These are phyloP conservation scores for Pachycephala philippinensis DNA, from an alignment of 2,113 vertebrate genomes.

Conservation along the genomic window DNA sequence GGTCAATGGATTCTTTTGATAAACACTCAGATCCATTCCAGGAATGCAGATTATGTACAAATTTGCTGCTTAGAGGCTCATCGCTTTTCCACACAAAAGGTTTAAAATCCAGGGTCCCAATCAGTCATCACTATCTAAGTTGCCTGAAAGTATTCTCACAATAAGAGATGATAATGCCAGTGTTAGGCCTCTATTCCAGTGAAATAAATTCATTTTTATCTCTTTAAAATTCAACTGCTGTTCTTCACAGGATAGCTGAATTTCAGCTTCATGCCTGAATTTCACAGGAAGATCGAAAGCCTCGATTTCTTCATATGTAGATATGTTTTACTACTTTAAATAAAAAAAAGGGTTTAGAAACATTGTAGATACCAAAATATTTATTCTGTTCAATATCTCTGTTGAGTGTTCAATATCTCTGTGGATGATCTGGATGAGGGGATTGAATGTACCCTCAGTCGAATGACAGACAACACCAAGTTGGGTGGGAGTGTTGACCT, in stretches of 20 bases:
- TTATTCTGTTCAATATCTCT: neutral
- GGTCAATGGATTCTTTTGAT: neutral
- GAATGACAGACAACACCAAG: neutral
- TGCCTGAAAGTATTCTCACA: neutral
- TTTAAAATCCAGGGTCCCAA: neutral
- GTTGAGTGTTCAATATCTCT: neutral
- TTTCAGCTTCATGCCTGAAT: neutral
- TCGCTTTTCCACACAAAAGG: neutral
- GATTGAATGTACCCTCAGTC: neutral
- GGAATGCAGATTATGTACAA: neutral
- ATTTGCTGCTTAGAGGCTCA: neutral
- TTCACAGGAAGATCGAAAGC: neutral
- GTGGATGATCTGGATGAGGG: neutral
- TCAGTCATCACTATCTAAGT: neutral
- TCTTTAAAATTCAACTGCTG: neutral
- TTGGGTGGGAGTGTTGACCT: accelerated
- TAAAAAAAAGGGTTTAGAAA: neutral
- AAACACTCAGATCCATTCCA: neutral
- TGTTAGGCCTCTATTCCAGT: neutral
- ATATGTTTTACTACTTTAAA: neutral
- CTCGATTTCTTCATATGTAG: neutral
- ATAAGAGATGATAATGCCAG: neutral
- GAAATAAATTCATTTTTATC: neutral
- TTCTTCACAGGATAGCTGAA: neutral
- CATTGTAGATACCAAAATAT: neutral